Percentiles rank a stretch among this genome's conserved stretches.
These are phyloP conservation scores for Protomyctophum bolini DNA, from an alignment of 2,113 vertebrate species.

Conservation along the genomic window DNA sequence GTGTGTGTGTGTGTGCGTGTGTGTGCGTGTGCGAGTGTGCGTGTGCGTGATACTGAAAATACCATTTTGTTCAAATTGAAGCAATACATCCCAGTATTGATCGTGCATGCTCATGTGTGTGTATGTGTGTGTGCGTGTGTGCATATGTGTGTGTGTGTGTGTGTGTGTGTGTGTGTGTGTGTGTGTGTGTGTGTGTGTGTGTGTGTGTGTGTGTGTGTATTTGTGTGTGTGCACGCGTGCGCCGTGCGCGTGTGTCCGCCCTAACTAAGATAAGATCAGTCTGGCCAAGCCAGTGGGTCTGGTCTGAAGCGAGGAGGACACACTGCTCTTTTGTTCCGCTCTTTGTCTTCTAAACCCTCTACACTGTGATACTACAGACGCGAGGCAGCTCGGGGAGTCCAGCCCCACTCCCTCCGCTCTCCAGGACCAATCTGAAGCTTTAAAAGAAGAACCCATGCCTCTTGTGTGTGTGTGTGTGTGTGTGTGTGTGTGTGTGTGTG, in stretches of 20 bases:
- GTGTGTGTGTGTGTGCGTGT: too few relatives aligned
- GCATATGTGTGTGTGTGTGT: too few relatives aligned
- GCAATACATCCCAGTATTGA: constrained; percentile 69
- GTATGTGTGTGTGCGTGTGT: too few relatives aligned
- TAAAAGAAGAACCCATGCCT: constrained; percentile 50
- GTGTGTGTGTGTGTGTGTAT: neutral
- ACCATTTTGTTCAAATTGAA: constrained; percentile 51
- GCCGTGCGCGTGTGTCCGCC: constrained; percentile 36
- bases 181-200: too few relatives aligned
- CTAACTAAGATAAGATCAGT: constrained; percentile 30
- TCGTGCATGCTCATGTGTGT: neutral
- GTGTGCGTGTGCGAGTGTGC: too few relatives aligned
- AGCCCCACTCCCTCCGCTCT: constrained; percentile 51
- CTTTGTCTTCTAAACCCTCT: constrained; percentile 55
- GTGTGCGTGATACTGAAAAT: constrained; percentile 26
- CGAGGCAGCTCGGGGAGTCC: constrained; percentile 66
- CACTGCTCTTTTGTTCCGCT: constrained; percentile 52
- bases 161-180: too few relatives aligned
- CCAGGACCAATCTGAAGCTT: constrained; percentile 74
- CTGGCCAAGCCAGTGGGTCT: constrained; percentile 47
- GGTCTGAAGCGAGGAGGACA: constrained; percentile 29
- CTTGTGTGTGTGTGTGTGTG: constrained; percentile 25
- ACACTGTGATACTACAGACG: constrained; percentile 71
- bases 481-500: too few relatives aligned
- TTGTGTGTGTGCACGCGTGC: too few relatives aligned